A percentile compares a stretch with the other conserved stretches of the same genome.
Conservation (phyloP, 2,797 vertebrate genomes). For the Coregonus sp. region DNA sequence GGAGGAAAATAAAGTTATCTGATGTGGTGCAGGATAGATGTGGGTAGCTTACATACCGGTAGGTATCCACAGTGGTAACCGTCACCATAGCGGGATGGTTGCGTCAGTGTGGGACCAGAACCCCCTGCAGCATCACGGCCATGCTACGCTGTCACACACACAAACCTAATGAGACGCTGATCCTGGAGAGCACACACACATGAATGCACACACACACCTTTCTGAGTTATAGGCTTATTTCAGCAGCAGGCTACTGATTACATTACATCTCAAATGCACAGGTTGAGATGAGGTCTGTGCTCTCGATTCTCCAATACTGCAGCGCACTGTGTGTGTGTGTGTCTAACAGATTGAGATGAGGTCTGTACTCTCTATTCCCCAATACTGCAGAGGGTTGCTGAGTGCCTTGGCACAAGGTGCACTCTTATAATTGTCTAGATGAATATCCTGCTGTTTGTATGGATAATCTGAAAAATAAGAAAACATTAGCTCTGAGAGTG, state of each 20-base stretch:
- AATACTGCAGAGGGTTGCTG: background rate
- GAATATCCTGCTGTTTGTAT: too few species aligned
- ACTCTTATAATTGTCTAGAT: too few species aligned
- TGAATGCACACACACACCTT: background rate
- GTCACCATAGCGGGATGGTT: background rate
- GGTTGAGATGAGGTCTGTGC: background rate
- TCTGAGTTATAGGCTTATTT: background rate
- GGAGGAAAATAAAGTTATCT: background rate
- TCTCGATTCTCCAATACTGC: too few species aligned
- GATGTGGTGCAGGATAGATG: background rate
- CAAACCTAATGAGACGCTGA: background rate
- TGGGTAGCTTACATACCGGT: background rate
- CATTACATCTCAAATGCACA: background rate
- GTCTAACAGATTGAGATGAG: too few species aligned
- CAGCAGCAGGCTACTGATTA: background rate
- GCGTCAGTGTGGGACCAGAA: slow-evolving; percentile 16
- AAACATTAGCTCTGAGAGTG: too few species aligned
- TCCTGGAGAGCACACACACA: background rate
- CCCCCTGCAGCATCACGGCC: slow-evolving; percentile 11
- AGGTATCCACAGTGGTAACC: background rate
- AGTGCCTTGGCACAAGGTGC: background rate
- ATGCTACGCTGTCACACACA: slow-evolving; percentile 1
- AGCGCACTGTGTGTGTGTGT: too few species aligned
- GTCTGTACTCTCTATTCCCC: background rate
- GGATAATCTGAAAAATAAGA: background rate